Percentiles rank a stretch among this genome's conserved stretches.
Conservation (phyloP, 1,140 invertebrate genomes). For the Rhopalosiphum maidis region DNA sequence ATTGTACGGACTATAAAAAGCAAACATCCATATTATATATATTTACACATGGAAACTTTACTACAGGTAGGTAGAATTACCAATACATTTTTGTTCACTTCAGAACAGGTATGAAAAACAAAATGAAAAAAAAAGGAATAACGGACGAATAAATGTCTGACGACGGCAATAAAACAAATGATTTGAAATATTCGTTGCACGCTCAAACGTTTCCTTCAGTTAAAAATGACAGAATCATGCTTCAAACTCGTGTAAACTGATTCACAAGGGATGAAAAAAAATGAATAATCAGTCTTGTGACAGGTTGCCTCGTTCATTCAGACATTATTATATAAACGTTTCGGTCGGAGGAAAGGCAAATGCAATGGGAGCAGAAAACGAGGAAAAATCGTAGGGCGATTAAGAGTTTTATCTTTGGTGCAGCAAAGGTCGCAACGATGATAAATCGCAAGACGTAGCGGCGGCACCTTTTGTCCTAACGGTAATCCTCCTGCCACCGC, state of each 20-base stretch:
- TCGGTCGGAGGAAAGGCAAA: background rate
- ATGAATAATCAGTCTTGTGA: slow-evolving; percentile 47
- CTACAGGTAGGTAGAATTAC: slow-evolving; percentile 37
- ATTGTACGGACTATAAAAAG: background rate
- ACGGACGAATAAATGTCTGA: slow-evolving; percentile 23
- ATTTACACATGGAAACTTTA: slow-evolving; percentile 14
- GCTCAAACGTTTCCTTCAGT: slow-evolving; percentile 31
- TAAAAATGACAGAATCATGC: slow-evolving; percentile 47
- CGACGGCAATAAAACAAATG: slow-evolving; percentile 32
- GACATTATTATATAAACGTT: slow-evolving; percentile 47
- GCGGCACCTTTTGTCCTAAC: slow-evolving; percentile 49
- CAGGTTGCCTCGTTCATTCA: slow-evolving; percentile 33
- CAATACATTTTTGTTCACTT: slow-evolving; percentile 14
- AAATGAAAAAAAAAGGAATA: slow-evolving; percentile 6
- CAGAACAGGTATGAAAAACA: background rate
- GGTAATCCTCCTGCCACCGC: slow-evolving; percentile 32
- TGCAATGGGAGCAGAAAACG: slow-evolving; percentile 20
- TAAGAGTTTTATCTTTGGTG: slow-evolving; percentile 56
- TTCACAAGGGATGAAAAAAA: slow-evolving; percentile 39
- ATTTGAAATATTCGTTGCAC: slow-evolving; percentile 51
- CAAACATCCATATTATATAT: background rate
- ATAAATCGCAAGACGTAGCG: slow-evolving; percentile 53
- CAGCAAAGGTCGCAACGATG: slow-evolving; percentile 46
- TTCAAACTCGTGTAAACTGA: slow-evolving; percentile 41
- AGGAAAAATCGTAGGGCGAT: slow-evolving; percentile 52